These are phyloP conservation scores for Mus caroli DNA, from an alignment of 2,797 vertebrate species.

Conservation along the genomic window DNA sequence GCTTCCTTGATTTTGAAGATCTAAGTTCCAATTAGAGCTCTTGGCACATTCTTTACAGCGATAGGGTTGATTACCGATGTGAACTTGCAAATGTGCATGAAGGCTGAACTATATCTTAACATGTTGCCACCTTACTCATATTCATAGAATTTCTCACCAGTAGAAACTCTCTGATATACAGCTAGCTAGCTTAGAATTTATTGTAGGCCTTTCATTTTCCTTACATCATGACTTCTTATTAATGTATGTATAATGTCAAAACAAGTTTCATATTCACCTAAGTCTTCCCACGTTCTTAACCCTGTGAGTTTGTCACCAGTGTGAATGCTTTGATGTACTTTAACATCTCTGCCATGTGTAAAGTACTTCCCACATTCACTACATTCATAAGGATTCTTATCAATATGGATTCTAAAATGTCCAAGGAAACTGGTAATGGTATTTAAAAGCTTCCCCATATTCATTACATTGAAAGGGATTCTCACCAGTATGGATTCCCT, in stretches of 20 bases:
- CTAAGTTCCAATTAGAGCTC: background rate
- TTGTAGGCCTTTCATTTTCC: background rate
- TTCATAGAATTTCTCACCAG: background rate
- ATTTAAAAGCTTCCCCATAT: background rate
- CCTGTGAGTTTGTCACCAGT: background rate
- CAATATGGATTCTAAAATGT: background rate
- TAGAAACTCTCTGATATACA: background rate
- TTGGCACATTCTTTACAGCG: background rate
- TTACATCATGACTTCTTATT: background rate
- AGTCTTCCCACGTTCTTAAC: background rate
- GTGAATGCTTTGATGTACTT: background rate
- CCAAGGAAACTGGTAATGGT: background rate
- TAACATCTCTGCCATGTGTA: background rate
- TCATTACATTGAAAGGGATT: background rate
- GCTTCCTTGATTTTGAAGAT: background rate
- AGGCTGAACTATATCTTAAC: background rate
- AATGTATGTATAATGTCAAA: background rate
- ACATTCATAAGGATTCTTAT: background rate
- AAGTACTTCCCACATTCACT: background rate
- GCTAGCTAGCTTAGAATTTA: background rate
- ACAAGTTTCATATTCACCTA: background rate
- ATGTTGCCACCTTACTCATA: background rate
- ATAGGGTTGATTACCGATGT: background rate
- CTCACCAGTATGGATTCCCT: background rate
- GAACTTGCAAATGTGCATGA: background rate